Evolutionary conservation across 2,797 vertebrate genomes (phyloP).

Genomic region (Toxotes lorentzi): DNA sequence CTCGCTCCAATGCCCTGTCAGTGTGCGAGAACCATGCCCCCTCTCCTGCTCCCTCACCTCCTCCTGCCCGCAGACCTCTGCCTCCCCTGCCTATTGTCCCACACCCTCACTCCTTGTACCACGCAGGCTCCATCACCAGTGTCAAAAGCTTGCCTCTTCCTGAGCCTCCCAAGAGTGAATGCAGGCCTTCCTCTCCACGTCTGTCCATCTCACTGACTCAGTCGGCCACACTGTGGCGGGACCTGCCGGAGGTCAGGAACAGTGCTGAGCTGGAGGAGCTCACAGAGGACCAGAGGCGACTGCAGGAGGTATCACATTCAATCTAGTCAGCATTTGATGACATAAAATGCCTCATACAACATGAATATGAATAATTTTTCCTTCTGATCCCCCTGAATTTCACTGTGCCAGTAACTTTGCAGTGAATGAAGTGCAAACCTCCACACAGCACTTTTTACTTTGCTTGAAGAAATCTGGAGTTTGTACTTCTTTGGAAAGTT

Average conservation of each 20-base stretch:
- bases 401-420: background rate
- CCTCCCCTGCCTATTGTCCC: conserved; percentile 74
- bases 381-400: background rate
- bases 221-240: conserved; percentile 92
- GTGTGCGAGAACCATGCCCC: conserved; percentile 69
- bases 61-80: conserved; percentile 77
- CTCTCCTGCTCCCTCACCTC: conserved; percentile 73
- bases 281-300: conserved; percentile 89
- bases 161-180: conserved; percentile 32
- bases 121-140: conserved; percentile 57
- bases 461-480: background rate
- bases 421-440: background rate
- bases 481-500: background rate
- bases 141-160: conserved; percentile 67
- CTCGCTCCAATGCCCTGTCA: conserved; percentile 83
- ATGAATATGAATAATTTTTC: background rate
- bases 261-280: conserved; percentile 87
- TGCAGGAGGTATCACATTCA: conserved; percentile 91
- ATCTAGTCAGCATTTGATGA: background rate
- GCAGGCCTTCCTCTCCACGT: conserved; percentile 85
- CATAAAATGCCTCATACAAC: background rate
- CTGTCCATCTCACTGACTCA: conserved; percentile 88
- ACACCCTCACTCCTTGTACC: conserved; percentile 67
- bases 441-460: background rate
- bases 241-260: conserved; percentile 90